Conservation (phyloP, 2,888 invertebrate species). For the Formica aserva region DNA sequence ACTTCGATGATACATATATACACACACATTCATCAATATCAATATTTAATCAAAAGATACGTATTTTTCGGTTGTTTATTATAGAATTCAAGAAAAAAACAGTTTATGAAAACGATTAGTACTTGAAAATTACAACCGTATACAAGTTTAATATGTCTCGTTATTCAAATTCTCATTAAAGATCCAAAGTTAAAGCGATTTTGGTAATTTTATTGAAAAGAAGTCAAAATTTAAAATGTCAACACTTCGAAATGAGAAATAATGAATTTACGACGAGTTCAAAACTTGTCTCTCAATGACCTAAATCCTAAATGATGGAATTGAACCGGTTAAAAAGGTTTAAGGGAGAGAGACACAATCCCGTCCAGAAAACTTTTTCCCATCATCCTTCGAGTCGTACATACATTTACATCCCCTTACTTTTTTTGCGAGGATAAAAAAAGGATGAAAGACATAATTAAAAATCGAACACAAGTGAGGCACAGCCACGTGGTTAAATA, state of each 20-base stretch:
- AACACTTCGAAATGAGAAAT: background rate
- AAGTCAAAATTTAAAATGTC: background rate
- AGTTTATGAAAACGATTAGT: background rate
- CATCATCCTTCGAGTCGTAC: slow-evolving; percentile 18
- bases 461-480: background rate
- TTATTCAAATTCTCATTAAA: background rate
- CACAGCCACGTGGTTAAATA: slow-evolving; percentile 26
- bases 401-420: slow-evolving; percentile 27
- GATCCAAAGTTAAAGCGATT: background rate
- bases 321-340: slow-evolving; percentile 45
- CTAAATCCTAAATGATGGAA: slow-evolving; percentile 24
- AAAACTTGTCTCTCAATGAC: slow-evolving; percentile 11
- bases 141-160: background rate
- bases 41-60: background rate
- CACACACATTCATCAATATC: background rate
- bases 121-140: background rate
- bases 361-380: slow-evolving; percentile 45
- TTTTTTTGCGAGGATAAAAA: slow-evolving; percentile 20
- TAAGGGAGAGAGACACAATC: slow-evolving; percentile 33
- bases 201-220: background rate
- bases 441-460: background rate
- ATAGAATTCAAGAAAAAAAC: background rate
- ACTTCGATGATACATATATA: background rate
- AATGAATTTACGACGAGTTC: slow-evolving; percentile 5
- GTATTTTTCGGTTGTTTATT: background rate